These are phyloP conservation scores for Escarpia spicata DNA, from an alignment of 2,888 invertebrate genomes.

Conservation along the genomic window DNA sequence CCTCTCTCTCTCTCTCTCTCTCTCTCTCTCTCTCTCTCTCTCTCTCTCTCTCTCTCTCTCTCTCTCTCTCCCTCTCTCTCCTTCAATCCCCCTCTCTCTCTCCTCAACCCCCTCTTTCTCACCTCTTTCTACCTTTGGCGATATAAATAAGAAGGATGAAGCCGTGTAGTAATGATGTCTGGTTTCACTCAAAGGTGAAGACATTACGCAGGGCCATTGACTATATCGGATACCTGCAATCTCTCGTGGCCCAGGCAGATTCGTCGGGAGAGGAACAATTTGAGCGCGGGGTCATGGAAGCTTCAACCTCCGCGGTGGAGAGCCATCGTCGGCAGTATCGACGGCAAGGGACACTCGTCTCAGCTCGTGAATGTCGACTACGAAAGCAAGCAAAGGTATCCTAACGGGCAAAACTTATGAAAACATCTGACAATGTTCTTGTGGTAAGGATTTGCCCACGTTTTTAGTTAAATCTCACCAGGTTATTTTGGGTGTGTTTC, in stretches of 20 bases:
- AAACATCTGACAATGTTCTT: not conserved
- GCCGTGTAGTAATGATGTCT: not conserved
- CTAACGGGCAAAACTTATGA: not conserved
- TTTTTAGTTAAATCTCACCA: not conserved
- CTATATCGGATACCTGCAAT: slow-evolving; percentile 71
- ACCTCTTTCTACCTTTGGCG: not conserved
- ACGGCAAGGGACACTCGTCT: not conserved
- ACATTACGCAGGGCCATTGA: slow-evolving; percentile 73
- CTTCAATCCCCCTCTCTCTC: no score
- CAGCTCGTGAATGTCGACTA: not conserved
- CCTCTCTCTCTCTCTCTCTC: no score
- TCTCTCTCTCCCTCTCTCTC: no score
- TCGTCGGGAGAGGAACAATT: not conserved
- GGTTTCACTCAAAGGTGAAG: slow-evolving; percentile 71
- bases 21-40: no score
- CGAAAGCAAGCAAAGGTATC: not conserved
- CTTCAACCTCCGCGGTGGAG: not conserved
- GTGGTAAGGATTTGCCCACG: not conserved
- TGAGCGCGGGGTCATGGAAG: not conserved
- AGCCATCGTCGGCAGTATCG: not conserved
- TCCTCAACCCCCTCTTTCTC: no score
- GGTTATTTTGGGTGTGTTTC: not conserved
- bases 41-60: no score
- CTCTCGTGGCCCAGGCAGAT: not conserved
- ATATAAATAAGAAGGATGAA: not conserved